Evolutionary conservation across 2,113 vertebrate genomes (phyloP), one percentile per base, ranked within the genome.

Genomic region (Vireo altiloquus): DNA sequence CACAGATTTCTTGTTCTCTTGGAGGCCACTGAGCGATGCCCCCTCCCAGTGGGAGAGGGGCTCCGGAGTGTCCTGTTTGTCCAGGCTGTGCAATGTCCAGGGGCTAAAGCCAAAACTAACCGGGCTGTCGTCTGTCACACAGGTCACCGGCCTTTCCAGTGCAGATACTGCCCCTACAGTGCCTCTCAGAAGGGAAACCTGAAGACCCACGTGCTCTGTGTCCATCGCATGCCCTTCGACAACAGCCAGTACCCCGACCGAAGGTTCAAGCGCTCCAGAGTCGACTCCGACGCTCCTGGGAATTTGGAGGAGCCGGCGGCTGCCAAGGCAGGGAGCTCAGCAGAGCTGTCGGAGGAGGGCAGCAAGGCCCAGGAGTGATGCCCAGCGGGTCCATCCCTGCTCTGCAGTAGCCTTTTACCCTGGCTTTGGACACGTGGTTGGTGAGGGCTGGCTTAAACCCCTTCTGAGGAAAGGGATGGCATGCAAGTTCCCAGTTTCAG

Each of bases 141-240:
- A 99, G 99, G 99, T 98, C 98, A 98, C 96, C 98, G 98, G 97
- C 98, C 98, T 35, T 99, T 99, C 98, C 98, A 98, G 96, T 99
- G 99, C 97, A 98, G 98, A 85, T 99, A 99, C 97, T 99, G 99
- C 89, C 98, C 98, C 6, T 99, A 99, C 98, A 98, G 98, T 94
- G 99, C 99, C 97, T 99, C 99, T 59, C 99, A 99, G 98, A 99
- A 99, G 97, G 99, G 99, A 89, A 99, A 99, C 94, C 98, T 99
- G 97, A 99, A 99, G 98, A 99, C 99, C 76, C 99, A 99, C 5
- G 99, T 99, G 61, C 98, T 99, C 82, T 99, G 99, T 30, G 99
- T 99, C 85, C 99, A 99, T 97, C 99, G 99, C 87, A 99, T 99
- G 99, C 99, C 99, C 96, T 99, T 99, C 35, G 99, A 99, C 98